phyloP scores from a whole-genome alignment of 2,113 vertebrate species.

The Elephas maximus region DNA sequence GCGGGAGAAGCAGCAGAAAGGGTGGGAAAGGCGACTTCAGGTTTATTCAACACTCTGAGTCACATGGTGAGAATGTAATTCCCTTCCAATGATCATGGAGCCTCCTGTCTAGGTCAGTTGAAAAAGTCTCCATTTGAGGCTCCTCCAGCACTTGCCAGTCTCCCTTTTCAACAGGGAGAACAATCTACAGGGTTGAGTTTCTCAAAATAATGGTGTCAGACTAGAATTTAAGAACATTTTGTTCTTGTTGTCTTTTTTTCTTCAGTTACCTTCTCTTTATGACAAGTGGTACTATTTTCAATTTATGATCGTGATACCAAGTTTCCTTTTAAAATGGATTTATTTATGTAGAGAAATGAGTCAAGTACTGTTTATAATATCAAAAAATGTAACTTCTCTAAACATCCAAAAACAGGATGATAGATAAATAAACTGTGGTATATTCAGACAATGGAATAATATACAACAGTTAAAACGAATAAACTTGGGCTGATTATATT shows the following conservation, averaged over 20 bases:
- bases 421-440: conserved; percentile 67
- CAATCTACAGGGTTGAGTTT: not conserved
- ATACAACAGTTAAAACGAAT: conserved; percentile 62
- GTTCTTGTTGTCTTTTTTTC: conserved; percentile 55
- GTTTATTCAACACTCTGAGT: not conserved
- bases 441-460: conserved; percentile 64
- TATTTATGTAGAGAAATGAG: conserved; percentile 70
- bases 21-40: not conserved
- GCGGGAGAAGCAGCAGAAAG: not conserved
- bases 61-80: not conserved
- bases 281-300: conserved; percentile 19
- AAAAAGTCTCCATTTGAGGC: not conserved
- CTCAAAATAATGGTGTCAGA: not conserved
- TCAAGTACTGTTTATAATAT: conserved; percentile 50
- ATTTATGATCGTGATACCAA: conserved; percentile 51
- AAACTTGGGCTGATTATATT: conserved; percentile 55
- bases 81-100: not conserved
- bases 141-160: not conserved
- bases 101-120: not conserved
- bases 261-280: conserved; percentile 34
- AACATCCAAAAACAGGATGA: conserved; percentile 59
- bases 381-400: conserved; percentile 64
- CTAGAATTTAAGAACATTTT: conserved; percentile 50
- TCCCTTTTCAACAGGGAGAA: not conserved
- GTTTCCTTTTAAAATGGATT: conserved; percentile 63